These are phyloP conservation scores for Alethe diademata DNA, from an alignment of 2,113 vertebrate genomes.

Conservation along the genomic window DNA sequence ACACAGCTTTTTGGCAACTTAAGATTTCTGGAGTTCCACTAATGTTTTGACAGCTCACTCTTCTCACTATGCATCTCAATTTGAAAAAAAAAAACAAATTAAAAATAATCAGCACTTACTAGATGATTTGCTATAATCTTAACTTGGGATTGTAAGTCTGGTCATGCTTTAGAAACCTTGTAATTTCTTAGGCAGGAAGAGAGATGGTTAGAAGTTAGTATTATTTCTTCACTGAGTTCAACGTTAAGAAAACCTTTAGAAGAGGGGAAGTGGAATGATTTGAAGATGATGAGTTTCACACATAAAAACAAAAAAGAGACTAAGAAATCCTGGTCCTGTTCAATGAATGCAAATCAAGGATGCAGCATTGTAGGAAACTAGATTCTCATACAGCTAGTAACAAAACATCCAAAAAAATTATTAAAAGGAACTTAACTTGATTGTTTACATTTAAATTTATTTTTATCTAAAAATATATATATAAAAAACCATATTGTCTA, in stretches of 20 bases:
- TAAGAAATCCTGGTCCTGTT: neutral
- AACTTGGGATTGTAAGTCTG: neutral
- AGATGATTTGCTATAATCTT: neutral
- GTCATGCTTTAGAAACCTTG: neutral
- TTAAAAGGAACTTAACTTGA: neutral
- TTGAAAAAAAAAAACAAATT: neutral
- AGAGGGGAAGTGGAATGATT: neutral
- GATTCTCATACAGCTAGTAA: neutral
- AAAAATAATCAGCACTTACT: neutral
- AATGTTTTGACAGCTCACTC: neutral
- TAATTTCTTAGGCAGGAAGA: neutral
- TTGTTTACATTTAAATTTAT: neutral
- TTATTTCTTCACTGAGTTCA: neutral
- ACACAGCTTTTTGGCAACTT: neutral
- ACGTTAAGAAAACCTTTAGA: neutral
- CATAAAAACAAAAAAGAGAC: neutral
- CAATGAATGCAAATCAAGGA: neutral
- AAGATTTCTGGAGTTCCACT: neutral
- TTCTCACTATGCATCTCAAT: neutral
- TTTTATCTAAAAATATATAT: neutral
- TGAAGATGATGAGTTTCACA: neutral
- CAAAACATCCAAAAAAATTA: neutral
- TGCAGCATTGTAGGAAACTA: neutral
- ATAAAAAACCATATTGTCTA: neutral
- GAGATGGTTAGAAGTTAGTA: neutral